Evolutionary conservation across 2,113 vertebrate genomes (phyloP).

Genomic region (Pelusios castaneus): DNA sequence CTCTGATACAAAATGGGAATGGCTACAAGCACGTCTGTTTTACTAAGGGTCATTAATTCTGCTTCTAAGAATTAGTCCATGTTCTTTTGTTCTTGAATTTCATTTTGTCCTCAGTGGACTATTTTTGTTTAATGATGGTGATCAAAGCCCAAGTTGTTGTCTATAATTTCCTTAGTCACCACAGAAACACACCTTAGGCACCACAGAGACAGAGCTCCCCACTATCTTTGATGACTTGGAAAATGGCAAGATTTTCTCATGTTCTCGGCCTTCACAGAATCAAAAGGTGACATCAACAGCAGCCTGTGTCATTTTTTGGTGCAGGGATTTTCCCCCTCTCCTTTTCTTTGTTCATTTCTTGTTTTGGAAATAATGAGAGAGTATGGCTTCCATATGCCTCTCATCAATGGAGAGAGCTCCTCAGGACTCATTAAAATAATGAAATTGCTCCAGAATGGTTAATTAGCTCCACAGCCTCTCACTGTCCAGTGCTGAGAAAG

Average conservation of each 20-base stretch:
- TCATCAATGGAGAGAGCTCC: slow-evolving; percentile 48
- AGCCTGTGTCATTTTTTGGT: neutral
- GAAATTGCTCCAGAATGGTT: slow-evolving; percentile 45
- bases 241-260: neutral
- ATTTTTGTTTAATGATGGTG: slow-evolving; percentile 2
- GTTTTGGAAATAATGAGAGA: slow-evolving; percentile 65
- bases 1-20: neutral
- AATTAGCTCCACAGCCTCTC: slow-evolving; percentile 49
- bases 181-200: neutral
- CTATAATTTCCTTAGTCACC: neutral
- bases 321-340: neutral
- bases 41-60: slow-evolving; percentile 11
- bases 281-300: slow-evolving; percentile 15
- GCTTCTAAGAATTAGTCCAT: neutral
- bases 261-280: slow-evolving; percentile 19
- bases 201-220: neutral
- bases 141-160: neutral
- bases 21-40: neutral
- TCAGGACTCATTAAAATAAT: slow-evolving; percentile 73
- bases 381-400: slow-evolving; percentile 13
- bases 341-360: neutral
- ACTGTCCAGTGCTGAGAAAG: slow-evolving; percentile 46
- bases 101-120: neutral
- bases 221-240: neutral
- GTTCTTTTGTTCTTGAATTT: neutral